These are phyloP conservation scores for Melanotaenia maccullochi DNA, from an alignment of 2,797 vertebrate genomes.

Conservation along the genomic window DNA sequence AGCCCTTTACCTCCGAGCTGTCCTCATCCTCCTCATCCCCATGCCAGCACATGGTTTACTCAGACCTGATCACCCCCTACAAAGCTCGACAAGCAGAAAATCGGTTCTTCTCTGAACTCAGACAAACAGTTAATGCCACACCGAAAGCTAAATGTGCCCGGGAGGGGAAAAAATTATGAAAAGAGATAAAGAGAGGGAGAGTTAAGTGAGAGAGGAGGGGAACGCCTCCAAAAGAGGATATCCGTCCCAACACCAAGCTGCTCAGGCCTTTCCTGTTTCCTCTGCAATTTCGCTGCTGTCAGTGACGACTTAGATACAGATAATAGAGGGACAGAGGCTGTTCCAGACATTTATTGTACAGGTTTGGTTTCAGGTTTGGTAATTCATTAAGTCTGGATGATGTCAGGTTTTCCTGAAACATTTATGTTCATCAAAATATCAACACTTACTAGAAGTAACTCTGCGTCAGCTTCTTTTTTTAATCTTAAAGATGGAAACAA, in stretches of 20 bases:
- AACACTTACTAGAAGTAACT: conserved; percentile 19
- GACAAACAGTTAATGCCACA: conserved; percentile 46
- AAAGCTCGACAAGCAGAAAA: conserved; percentile 11
- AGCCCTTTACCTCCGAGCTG: conserved; percentile 75
- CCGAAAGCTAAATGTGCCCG: conserved; percentile 33
- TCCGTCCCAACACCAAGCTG: conserved; percentile 83
- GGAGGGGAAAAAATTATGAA: conserved; percentile 40
- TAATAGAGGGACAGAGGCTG: conserved; percentile 17
- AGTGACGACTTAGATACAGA: conserved; percentile 43
- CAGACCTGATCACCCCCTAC: conserved; percentile 12
- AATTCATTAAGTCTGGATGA: not conserved
- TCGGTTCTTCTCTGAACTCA: not conserved
- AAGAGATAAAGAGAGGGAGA: conserved; percentile 75
- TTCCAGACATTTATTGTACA: not conserved
- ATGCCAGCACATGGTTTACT: conserved; percentile 79
- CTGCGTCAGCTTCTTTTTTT: conserved; percentile 14
- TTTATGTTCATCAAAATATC: conserved; percentile 6
- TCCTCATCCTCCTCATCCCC: conserved; percentile 79
- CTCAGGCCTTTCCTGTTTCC: conserved; percentile 88
- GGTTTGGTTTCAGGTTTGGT: too few species aligned
- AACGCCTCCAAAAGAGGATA: conserved; percentile 83
- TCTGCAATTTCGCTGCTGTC: conserved; percentile 75
- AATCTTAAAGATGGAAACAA: conserved; percentile 48
- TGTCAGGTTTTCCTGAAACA: not conserved
- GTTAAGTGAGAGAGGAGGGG: conserved; percentile 70